Evolutionary conservation across 2,113 vertebrate species (phyloP), one percentile per base, ranked within the genome.

Genomic region (Vimba vimba): DNA sequence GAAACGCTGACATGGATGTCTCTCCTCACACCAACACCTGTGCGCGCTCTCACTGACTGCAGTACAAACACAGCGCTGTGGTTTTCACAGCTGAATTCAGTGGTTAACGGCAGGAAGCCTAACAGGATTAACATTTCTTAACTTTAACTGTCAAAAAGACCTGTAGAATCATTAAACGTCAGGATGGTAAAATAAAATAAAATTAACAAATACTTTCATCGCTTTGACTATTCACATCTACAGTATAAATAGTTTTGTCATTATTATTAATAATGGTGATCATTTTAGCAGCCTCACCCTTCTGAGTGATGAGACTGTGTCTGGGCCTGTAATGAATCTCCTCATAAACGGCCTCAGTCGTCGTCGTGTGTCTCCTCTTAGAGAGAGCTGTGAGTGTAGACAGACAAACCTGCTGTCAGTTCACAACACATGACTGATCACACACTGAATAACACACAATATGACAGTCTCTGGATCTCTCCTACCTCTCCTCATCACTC

Each of bases 311-410:
- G 33, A 2, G 66, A 21, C 4, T 0, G 3, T 36, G 3, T 21
- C 19, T 19, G 55, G 52, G 52, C 1, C 7, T 75, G 68, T 36
- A 8, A 11, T 86, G 6, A 4, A 86, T 75, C 45, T 86, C 85
- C 11, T 82, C 85, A 82, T 86, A 86, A 50, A 66, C 2, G 21
- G 12, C 27, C 2, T 86, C 60, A 9, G 33, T n/a, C 36, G 43
- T 43, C 43, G 43, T 43, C 2, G 0, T 43, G 43, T 43, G 43
- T 43, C 43, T 43, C 43, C 33, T 68, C 17, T 77, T 74, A 36
- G 23, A 64, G 68, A 43, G 68, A 60, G 17, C 78, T 86, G 78
- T 71, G 27, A 27, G 64, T 45, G 78, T 55, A 66, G 45, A 78
- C 52, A 87, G 50, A 69, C 30, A 69, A 36, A 86, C 7, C 19